Percentiles rank a stretch among this genome's conserved stretches.
Conservation (phyloP, 2,888 invertebrate genomes). For the Cryptops parisi region DNA sequence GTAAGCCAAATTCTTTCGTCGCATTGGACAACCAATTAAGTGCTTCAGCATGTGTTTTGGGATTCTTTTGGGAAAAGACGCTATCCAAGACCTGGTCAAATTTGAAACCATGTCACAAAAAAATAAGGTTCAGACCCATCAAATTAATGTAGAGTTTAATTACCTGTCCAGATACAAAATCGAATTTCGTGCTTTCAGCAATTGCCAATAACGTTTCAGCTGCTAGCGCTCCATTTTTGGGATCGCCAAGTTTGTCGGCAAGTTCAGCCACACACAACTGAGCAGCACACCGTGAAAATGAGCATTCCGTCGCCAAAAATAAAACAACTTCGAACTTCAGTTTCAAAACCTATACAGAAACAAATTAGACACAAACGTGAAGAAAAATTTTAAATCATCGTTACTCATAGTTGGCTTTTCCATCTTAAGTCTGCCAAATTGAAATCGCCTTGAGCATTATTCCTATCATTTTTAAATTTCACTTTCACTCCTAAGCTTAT, state of each 20-base stretch:
- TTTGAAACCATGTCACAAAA: not conserved
- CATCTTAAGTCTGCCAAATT: no score
- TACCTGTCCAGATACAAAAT: constrained; percentile 50
- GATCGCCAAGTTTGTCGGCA: constrained; percentile 69
- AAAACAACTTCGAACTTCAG: constrained; percentile 63
- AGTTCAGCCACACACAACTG: constrained; percentile 63
- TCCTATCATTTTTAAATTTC: no score
- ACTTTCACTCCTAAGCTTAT: no score
- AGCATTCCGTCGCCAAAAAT: constrained; percentile 57
- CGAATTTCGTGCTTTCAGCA: constrained; percentile 61
- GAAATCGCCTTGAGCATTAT: no score
- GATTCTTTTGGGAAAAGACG: constrained; percentile 75
- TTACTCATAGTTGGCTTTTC: no score
- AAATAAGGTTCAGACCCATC: not conserved
- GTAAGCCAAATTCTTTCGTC: constrained; percentile 73
- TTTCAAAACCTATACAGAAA: constrained; percentile 47
- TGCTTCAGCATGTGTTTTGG: constrained; percentile 76
- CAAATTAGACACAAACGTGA: not conserved
- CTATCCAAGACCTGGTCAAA: constrained; percentile 45
- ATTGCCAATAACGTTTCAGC: constrained; percentile 56
- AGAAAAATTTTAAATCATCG: constrained; percentile 26
- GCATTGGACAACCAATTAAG: constrained; percentile 63
- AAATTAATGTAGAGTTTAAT: not conserved
- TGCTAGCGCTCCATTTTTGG: constrained; percentile 55
- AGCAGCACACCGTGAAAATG: constrained; percentile 54